These are phyloP conservation scores for Crocodylus rhombifer DNA, from an alignment of 2,797 vertebrate species.

Conservation along the genomic window DNA sequence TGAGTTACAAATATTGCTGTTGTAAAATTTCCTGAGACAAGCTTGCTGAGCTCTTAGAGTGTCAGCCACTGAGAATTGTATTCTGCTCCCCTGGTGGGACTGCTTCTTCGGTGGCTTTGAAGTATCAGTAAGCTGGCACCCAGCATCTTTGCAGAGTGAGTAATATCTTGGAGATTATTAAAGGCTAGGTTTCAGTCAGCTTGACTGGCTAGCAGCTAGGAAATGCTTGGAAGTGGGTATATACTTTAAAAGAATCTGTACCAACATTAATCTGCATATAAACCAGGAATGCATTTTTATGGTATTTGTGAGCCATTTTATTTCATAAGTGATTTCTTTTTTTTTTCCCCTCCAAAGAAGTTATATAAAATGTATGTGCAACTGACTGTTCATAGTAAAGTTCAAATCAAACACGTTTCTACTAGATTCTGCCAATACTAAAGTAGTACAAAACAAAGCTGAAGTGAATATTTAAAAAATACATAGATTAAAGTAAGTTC, in stretches of 20 bases:
- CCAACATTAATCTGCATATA: not conserved
- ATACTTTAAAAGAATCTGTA: not conserved
- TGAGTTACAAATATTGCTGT: not conserved
- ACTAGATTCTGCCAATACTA: not conserved
- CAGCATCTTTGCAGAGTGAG: not conserved
- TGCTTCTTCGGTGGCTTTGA: not conserved
- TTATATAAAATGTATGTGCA: accelerated
- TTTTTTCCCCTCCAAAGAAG: not conserved
- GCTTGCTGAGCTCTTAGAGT: not conserved
- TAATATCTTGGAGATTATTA: accelerated
- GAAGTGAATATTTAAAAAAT: not conserved
- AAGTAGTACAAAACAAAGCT: not conserved
- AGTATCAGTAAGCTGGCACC: not conserved
- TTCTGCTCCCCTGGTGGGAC: not conserved
- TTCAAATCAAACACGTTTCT: not conserved
- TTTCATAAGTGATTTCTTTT: not conserved
- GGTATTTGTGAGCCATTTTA: not conserved
- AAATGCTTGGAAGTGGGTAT: not conserved
- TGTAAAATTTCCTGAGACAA: not conserved
- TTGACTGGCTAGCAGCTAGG: not conserved
- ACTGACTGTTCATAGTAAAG: not conserved
- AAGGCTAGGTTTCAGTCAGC: not conserved
- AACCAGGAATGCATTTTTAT: not conserved
- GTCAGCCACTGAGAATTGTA: not conserved
- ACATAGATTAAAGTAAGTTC: not conserved